Evolutionary conservation across 1,140 invertebrate genomes (phyloP), one percentile per base, ranked within the genome.

Genomic region (Drosophila busckii): DNA sequence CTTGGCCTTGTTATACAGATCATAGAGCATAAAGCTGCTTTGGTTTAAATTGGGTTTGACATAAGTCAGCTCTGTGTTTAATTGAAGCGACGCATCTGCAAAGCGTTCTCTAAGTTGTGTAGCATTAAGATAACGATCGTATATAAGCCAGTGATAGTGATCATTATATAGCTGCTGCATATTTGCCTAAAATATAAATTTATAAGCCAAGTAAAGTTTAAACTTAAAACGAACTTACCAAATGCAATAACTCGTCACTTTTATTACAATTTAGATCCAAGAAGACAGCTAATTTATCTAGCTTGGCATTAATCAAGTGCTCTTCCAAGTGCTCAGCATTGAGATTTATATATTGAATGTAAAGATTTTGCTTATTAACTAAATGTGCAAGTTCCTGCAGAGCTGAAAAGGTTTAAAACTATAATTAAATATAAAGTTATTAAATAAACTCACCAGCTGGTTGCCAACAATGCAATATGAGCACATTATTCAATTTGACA

Each of bases 1-100:
- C 1, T 50, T 50, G 0, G 66, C 85, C 53, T 87, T 87, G 17
- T 87, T 87, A 16, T 84, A 65, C 1, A 87, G 8, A 78, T 87
- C 85, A 10, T 70, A 87, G 1, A 70, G 25, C 1, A 70, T 40
- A 17, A 52, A 83, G 15, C 10, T 41, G 0, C 10, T 19, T 0
- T 6, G 17, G 1, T n/a, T 10, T 0, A 8, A 7, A 34, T 22
- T 29, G 0, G 23, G 17, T 6, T 17, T 6, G 1, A 25, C 66
- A 45, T 73, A 86, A 8, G 64, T 84, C 3, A 86, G 20, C 12
- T 86, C 78, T 0, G 64, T 59, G 44, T 71, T 29, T 0, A 84
- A 8, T 6, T 41, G 67, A 3, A 86, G 48, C 32, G 73, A 49
- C 0, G 62, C 40, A 0, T 56, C 4, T 2, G 17, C n/a, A 10